Percentiles rank a stretch among this genome's conserved stretches.
These are phyloP conservation scores for Emys orbicularis DNA, from an alignment of 2,797 vertebrate genomes.

Conservation along the genomic window DNA sequence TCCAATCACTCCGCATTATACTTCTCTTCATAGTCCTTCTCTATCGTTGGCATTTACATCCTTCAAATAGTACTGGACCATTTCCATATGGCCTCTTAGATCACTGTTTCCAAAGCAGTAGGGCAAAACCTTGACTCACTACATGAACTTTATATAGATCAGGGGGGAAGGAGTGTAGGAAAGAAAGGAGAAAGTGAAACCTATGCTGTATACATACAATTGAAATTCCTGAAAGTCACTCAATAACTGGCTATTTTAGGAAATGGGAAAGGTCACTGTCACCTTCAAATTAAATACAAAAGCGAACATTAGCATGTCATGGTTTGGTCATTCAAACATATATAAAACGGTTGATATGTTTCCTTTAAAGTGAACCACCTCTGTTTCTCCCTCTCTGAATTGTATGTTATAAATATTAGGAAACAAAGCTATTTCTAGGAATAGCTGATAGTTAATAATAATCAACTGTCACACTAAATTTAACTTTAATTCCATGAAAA, in stretches of 20 bases:
- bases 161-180: background rate
- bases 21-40: background rate
- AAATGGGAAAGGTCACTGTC: constrained; percentile 43
- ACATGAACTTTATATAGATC: background rate
- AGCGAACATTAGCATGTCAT: background rate
- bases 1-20: background rate
- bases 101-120: background rate
- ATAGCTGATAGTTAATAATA: constrained; percentile 68
- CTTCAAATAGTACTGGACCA: background rate
- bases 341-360: constrained; percentile 36
- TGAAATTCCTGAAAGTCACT: background rate
- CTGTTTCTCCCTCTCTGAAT: constrained; percentile 22
- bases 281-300: constrained; percentile 30
- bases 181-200: background rate
- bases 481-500: constrained; percentile 69
- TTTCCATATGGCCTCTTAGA: background rate
- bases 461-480: constrained; percentile 73
- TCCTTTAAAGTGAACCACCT: background rate
- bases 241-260: constrained; percentile 18
- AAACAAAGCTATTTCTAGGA: constrained; percentile 57
- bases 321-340: constrained; percentile 25
- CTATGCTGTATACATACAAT: background rate
- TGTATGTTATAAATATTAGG: constrained; percentile 60
- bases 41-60: background rate
- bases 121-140: background rate